Evolutionary conservation across 2,113 vertebrate genomes (phyloP).

Genomic region (Amphilophus citrinellus): DNA sequence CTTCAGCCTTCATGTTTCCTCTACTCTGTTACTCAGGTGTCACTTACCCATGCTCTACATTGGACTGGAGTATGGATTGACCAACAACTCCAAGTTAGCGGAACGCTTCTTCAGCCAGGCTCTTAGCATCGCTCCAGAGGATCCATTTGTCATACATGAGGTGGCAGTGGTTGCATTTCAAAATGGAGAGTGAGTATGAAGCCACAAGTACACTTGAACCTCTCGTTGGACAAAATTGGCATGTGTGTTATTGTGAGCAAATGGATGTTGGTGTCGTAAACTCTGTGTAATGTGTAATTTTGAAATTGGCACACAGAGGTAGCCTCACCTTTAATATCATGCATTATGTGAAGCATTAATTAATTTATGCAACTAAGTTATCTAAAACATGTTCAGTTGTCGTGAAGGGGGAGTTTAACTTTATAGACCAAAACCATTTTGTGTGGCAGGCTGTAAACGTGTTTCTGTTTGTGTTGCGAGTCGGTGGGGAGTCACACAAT

Average conservation of each 20-base stretch:
- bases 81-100: constrained; percentile 98
- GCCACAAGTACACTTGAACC: neutral
- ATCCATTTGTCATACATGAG: constrained; percentile 98
- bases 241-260: neutral
- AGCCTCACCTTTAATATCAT: neutral
- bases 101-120: constrained; percentile 99
- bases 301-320: neutral
- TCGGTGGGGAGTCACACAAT: neutral
- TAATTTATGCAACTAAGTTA: neutral
- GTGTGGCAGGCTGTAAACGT: neutral
- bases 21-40: constrained; percentile 80
- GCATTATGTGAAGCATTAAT: neutral
- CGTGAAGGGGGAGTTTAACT: neutral
- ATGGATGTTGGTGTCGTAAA: neutral
- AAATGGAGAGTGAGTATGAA: constrained; percentile 94
- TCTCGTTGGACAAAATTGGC: neutral
- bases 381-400: neutral
- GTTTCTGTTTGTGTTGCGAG: neutral
- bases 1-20: neutral
- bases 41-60: constrained; percentile 99
- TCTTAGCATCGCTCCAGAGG: constrained; percentile 96
- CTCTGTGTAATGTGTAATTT: neutral
- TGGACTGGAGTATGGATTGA: constrained; percentile 96
- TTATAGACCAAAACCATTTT: no score
- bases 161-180: constrained; percentile 99